These are phyloP conservation scores for Stenotaenia linearis DNA, from an alignment of 2,888 invertebrate genomes.

Conservation along the genomic window DNA sequence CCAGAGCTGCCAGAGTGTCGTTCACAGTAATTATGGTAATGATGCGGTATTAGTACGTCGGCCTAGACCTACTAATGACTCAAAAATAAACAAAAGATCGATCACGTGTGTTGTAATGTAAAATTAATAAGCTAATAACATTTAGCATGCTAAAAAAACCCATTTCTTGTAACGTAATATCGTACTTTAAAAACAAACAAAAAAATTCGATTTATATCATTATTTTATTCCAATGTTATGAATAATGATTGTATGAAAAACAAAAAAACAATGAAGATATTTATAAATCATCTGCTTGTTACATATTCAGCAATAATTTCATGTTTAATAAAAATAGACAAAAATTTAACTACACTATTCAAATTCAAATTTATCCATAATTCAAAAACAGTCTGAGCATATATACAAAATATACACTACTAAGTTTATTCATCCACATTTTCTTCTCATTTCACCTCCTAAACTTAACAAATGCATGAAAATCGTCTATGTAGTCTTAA, in stretches of 20 bases:
- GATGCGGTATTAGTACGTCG: not conserved
- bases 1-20: not conserved
- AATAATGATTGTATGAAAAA: not conserved
- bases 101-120: not conserved
- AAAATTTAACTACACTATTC: constrained; percentile 17
- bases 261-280: not conserved
- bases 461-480: constrained; percentile 26
- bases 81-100: not conserved
- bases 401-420: constrained; percentile 26
- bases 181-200: too few relatives aligned
- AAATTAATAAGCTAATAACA: not conserved
- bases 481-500: not conserved
- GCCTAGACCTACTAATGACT: not conserved
- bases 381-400: constrained; percentile 10
- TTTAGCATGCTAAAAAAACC: not conserved
- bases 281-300: not conserved
- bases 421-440: not conserved
- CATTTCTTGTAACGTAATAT: too few relatives aligned
- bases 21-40: not conserved
- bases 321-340: constrained; percentile 17
- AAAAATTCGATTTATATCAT: not conserved
- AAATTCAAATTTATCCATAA: constrained; percentile 12
- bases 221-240: not conserved
- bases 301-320: not conserved
- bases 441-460: not conserved